These are phyloP conservation scores for Eupeodes latifasciatus DNA, from an alignment of 2,888 invertebrate genomes.

Conservation along the genomic window DNA sequence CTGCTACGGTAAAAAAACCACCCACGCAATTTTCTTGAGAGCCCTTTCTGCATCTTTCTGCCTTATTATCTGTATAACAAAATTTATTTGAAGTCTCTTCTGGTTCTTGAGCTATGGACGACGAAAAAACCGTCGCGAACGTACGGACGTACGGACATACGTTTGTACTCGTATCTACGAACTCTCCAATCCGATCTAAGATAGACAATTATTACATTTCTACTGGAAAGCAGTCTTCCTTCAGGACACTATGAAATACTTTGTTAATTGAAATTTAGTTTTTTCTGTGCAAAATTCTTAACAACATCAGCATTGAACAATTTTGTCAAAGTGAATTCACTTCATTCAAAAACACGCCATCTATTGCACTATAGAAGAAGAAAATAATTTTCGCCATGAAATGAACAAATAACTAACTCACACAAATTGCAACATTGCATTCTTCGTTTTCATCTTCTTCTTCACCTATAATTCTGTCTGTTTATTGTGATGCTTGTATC, in stretches of 20 bases:
- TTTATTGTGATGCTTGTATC: not conserved
- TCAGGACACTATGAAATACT: not conserved
- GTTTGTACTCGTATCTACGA: too few relatives aligned
- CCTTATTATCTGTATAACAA: too few relatives aligned
- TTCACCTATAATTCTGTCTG: not conserved
- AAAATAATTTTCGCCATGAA: conserved; percentile 13
- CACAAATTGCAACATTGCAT: conserved; percentile 42
- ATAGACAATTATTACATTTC: too few relatives aligned
- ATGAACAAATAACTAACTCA: conserved; percentile 39
- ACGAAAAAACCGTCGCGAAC: too few relatives aligned
- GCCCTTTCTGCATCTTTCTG: too few relatives aligned
- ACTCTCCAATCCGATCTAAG: too few relatives aligned
- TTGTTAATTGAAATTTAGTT: not conserved
- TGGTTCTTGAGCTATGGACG: too few relatives aligned
- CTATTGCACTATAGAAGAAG: not conserved
- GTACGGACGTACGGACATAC: too few relatives aligned
- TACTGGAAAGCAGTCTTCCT: too few relatives aligned
- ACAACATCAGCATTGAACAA: not conserved
- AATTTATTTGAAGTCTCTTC: too few relatives aligned
- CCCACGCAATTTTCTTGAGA: too few relatives aligned
- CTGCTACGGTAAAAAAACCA: too few relatives aligned
- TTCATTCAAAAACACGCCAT: not conserved
- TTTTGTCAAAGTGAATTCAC: conserved; percentile 3
- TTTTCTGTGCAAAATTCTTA: not conserved
- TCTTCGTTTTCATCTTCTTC: not conserved